Conservation (phyloP, 1,140 invertebrate species). For the Sinella curviseta region DNA sequence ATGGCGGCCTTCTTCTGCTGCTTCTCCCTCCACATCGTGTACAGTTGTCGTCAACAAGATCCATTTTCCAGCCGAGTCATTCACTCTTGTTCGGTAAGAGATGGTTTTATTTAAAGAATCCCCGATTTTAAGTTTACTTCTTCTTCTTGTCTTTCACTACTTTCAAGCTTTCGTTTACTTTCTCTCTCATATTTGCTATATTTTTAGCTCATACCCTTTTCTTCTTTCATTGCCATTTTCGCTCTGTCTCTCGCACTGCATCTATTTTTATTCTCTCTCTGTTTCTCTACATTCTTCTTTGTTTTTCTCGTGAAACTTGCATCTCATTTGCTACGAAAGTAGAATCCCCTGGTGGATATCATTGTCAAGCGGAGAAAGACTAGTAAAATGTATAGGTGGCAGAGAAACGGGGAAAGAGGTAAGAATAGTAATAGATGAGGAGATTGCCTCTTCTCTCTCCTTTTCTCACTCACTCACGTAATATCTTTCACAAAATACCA, state of each 20-base stretch:
- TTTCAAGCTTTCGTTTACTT: too few relatives aligned
- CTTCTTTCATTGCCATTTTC: background rate
- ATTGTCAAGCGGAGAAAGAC: slow-evolving; percentile 28
- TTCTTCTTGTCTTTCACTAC: too few relatives aligned
- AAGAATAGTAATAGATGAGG: slow-evolving; percentile 36
- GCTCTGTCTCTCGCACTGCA: background rate
- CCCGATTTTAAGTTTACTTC: too few relatives aligned
- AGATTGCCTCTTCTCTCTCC: slow-evolving; percentile 2
- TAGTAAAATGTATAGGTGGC: background rate
- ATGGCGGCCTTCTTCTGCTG: too few relatives aligned
- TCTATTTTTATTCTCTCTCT: background rate
- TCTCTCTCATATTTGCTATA: too few relatives aligned
- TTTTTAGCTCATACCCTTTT: too few relatives aligned
- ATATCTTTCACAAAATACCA: background rate
- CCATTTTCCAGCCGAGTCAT: too few relatives aligned
- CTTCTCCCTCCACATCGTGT: too few relatives aligned
- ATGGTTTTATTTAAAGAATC: too few relatives aligned
- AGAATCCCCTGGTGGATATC: slow-evolving; percentile 35
- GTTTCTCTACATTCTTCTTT: background rate
- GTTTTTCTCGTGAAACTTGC: background rate
- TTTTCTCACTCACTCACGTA: background rate
- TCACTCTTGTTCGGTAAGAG: background rate
- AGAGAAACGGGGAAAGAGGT: background rate
- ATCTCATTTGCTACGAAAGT: slow-evolving; percentile 33
- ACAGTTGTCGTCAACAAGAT: too few relatives aligned